These are phyloP conservation scores for Chiloscyllium plagiosum DNA, from an alignment of 2,113 vertebrate genomes.

Conservation along the genomic window DNA sequence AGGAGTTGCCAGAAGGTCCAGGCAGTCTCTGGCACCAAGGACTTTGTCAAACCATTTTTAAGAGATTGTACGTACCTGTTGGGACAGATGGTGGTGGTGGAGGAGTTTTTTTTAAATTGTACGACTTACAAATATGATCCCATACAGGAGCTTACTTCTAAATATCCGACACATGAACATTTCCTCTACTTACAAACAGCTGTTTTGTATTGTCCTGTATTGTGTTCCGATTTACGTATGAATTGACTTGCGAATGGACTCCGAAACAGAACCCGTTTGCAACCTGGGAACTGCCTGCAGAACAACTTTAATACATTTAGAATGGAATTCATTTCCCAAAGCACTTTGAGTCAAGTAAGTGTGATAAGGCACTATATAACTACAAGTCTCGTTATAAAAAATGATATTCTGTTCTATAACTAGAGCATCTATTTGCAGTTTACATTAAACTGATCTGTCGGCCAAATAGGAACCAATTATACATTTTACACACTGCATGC, in stretches of 20 bases:
- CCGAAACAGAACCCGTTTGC: too few species aligned
- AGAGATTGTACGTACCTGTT: neutral
- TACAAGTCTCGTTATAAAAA: neutral
- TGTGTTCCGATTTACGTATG: too few species aligned
- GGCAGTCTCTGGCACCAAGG: neutral
- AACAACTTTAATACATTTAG: neutral
- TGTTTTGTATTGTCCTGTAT: too few species aligned
- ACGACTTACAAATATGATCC: too few species aligned
- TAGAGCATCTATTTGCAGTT: neutral
- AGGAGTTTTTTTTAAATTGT: too few species aligned
- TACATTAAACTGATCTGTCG: neutral
- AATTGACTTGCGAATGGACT: too few species aligned
- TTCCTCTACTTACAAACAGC: too few species aligned
- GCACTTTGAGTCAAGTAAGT: neutral
- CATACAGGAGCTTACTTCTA: too few species aligned
- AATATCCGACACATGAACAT: too few species aligned
- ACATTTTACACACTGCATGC: neutral
- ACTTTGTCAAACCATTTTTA: neutral
- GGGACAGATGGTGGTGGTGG: too few species aligned
- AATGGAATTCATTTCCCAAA: neutral
- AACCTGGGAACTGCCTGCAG: too few species aligned
- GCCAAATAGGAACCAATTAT: neutral
- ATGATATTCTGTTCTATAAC: neutral
- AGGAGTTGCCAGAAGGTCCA: neutral
- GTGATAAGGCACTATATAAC: neutral